These are phyloP conservation scores for Zenarchopterus dispar DNA, from an alignment of 2,797 vertebrate species.

Conservation along the genomic window DNA sequence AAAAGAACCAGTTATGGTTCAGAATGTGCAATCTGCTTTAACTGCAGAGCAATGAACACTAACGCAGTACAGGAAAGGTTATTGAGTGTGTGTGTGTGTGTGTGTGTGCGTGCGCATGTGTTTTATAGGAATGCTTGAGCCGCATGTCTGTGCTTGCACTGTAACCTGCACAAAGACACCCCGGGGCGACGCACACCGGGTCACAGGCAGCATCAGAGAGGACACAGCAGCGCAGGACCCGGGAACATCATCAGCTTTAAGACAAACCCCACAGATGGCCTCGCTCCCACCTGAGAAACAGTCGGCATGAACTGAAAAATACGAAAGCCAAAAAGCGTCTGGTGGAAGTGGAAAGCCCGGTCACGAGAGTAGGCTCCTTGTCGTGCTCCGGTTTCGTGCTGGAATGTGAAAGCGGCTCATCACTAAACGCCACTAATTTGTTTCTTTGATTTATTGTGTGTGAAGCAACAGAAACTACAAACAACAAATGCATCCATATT, in stretches of 20 bases:
- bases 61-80: neutral
- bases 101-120: no score
- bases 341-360: neutral
- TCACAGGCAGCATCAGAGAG: conserved; percentile 17
- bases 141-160: conserved; percentile 55
- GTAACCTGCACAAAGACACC: conserved; percentile 49
- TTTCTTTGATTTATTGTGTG: conserved; percentile 2
- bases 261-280: conserved; percentile 18
- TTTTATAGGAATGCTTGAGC: conserved; percentile 51
- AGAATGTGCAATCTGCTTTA: conserved; percentile 1
- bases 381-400: conserved; percentile 14
- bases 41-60: conserved; percentile 6
- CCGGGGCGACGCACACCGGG: conserved; percentile 12
- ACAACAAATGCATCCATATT: neutral
- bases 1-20: neutral
- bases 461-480: conserved; percentile 3
- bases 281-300: conserved; percentile 13
- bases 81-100: neutral
- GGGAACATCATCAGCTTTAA: conserved; percentile 16
- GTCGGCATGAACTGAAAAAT: neutral
- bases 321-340: neutral
- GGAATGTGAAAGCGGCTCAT: conserved; percentile 17
- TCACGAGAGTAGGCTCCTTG: neutral
- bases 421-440: conserved; percentile 1
- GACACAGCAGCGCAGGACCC: conserved; percentile 12